phyloP scores from a whole-genome alignment of 2,113 vertebrate species.

The Hoplias malabaricus region DNA sequence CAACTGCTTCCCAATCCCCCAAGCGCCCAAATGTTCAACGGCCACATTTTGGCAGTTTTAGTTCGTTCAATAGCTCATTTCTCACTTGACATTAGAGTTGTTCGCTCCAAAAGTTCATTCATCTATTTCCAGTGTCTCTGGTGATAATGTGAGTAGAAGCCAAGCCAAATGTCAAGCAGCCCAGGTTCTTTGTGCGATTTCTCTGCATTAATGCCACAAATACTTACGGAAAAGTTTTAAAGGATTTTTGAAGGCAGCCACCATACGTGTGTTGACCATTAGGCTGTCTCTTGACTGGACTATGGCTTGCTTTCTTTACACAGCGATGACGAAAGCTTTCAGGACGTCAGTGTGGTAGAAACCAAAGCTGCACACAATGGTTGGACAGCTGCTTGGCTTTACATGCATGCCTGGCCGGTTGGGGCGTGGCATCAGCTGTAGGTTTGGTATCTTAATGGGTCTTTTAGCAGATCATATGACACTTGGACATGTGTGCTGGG shows the following conservation, averaged over 20 bases:
- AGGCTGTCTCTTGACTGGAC: neutral
- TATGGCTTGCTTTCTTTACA: neutral
- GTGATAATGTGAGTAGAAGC: neutral
- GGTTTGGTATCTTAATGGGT: constrained; percentile 37
- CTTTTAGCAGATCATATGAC: constrained; percentile 39
- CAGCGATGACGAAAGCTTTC: neutral
- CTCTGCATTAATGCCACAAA: neutral
- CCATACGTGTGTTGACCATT: neutral
- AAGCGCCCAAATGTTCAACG: constrained; percentile 11
- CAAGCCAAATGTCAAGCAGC: neutral
- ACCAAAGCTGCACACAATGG: constrained; percentile 21
- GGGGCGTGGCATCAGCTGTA: constrained; percentile 35
- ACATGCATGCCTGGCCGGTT: constrained; percentile 10
- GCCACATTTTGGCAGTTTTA: neutral
- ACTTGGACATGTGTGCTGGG: constrained; percentile 35
- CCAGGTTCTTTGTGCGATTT: neutral
- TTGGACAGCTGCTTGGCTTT: constrained; percentile 41
- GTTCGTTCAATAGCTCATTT: neutral
- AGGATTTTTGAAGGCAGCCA: neutral
- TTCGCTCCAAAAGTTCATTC: neutral
- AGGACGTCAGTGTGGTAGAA: constrained; percentile 3
- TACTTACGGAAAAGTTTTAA: neutral
- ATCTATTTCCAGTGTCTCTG: neutral
- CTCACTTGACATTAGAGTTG: neutral
- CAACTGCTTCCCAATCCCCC: constrained; percentile 18